A percentile compares a stretch with the other conserved stretches of the same genome.
phyloP scores from a whole-genome alignment of 2,113 vertebrate species.

The Potamarius usumacintae region DNA sequence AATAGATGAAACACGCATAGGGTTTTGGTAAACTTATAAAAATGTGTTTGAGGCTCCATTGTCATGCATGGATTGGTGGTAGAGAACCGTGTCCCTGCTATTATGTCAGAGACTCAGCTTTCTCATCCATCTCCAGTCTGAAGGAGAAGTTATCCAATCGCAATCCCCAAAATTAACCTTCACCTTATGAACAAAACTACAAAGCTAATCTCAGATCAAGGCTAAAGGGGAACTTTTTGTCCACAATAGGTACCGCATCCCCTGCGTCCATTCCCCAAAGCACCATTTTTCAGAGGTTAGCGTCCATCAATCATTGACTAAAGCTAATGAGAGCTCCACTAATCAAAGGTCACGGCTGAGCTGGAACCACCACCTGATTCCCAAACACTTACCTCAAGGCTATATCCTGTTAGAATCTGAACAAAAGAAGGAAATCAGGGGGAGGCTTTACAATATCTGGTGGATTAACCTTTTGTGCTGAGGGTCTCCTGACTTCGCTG shows the following conservation, averaged over 20 bases:
- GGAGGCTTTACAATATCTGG: conserved; percentile 19
- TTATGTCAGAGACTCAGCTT: conserved; percentile 64
- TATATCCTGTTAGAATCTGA: conserved; percentile 52
- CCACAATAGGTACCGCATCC: neutral
- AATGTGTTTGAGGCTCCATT: neutral
- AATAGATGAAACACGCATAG: neutral
- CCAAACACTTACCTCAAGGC: conserved; percentile 63
- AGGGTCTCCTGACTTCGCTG: neutral
- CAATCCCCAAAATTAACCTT: neutral
- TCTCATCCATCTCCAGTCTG: conserved; percentile 66
- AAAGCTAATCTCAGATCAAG: conserved; percentile 24
- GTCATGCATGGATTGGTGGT: conserved; percentile 58
- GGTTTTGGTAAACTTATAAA: neutral
- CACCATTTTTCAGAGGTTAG: conserved; percentile 59
- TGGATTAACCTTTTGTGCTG: conserved; percentile 36
- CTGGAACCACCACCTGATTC: conserved; percentile 71
- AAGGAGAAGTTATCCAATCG: neutral
- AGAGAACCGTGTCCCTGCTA: conserved; percentile 58
- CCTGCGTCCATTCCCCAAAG: conserved; percentile 56
- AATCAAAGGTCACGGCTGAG: conserved; percentile 70
- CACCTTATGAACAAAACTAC: conserved; percentile 3
- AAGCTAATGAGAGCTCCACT: conserved; percentile 75
- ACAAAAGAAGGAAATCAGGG: conserved; percentile 20
- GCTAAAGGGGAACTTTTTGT: neutral
- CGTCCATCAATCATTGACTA: conserved; percentile 71